Evolutionary conservation across 2,797 vertebrate species (phyloP), one percentile per base, ranked within the genome.

Genomic region (Calcarius lapponicus): DNA sequence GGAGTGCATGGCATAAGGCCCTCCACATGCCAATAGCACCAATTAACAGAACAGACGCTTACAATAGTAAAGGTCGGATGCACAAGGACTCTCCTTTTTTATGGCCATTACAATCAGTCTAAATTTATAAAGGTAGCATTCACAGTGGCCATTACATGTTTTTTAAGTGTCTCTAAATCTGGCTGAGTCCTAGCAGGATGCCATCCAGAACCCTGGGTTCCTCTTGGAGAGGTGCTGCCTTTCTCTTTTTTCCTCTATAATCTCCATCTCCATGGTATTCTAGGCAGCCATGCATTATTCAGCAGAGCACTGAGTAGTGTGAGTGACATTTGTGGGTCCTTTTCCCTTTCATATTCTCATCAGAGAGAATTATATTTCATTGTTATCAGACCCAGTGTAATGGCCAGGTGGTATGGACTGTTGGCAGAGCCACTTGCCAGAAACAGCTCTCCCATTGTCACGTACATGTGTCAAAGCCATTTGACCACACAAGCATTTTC

Each of bases 211-310:
- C 66, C 36, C 75, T 3, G 16, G 10, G 32, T 31, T 91, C 73
- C 76, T 92, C 79, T 88, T 9, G 0, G 32, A 88, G 56, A 94
- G 76, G 58, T 57, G 66, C 40, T 95, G 62, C 76, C 48, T 80
- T 80, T 78, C 64, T 34, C 45, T 69, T 91, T 83, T 73, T 81
- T 20, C 66, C 78, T 93, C 81, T 69, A 13, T 57, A 89, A 80
- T 92, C 84, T 95, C 40, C 86, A 75, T 86, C 67, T 90, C 56
- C 71, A 48, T 20, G 56, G 85, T 81, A 86, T 48, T 87, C 47
- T 26, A 75, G 80, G 82, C 72, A 89, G 48, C 65, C 51, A 86
- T 86, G 58, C 40, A 92, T 93, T 94, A 93, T 93, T 92, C 93
- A 95, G 62, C 4, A 90, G 81, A 91, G 62, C 61, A 79, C 0